Base-by-base conservation (phyloP, 2,888 invertebrate genomes). In the Drosophila melanosoma region DNA sequence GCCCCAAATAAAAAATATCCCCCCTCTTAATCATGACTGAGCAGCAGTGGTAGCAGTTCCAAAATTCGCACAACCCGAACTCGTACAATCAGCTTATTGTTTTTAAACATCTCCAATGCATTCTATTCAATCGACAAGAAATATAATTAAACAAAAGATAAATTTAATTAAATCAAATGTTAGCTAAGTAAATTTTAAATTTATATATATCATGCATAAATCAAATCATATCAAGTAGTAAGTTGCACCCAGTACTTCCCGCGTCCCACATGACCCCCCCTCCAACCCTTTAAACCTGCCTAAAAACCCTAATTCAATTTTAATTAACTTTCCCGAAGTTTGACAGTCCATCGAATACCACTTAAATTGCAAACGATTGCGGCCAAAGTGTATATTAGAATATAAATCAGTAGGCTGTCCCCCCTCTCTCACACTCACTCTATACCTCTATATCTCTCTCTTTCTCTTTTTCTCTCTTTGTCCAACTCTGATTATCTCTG, bases 1-100 rank as follows among this genome's bases (percentile, higher is more conserved):
- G 12, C 57, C 71, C 26, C 26, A 32, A 35, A 56, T n/a, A 52
- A 62, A 42, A 63, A 59, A 52, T 33, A 8, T 23, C 56, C 45
- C 26, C 63, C 65, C 74, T 59, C 68, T 82, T 73, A 82, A 84
- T 90, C 87, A 87, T 87, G 87, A 87, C 87, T 87, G 87, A 87
- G 90, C 87, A 87, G 87, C 87, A 87, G 82, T 87, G 87, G 87
- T 87, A 87, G 90, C 87, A 87, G 87, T 87, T 87, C 87, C 87
- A 89, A 90, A 87, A 90, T 82, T 79, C 72, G 83, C 76, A 74
- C 81, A 73, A 78, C 64, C 87, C 62, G 72, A 89, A 81, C 64
- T 81, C 69, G 58, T 62, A 64, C 33, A 70, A 66, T 76, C 70
- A 83, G 75, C 68, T 90, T 87, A 77, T 90, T 83, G 74, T 87